These are phyloP conservation scores for Apamea epomidion DNA, from an alignment of 2,888 invertebrate species.

Conservation along the genomic window DNA sequence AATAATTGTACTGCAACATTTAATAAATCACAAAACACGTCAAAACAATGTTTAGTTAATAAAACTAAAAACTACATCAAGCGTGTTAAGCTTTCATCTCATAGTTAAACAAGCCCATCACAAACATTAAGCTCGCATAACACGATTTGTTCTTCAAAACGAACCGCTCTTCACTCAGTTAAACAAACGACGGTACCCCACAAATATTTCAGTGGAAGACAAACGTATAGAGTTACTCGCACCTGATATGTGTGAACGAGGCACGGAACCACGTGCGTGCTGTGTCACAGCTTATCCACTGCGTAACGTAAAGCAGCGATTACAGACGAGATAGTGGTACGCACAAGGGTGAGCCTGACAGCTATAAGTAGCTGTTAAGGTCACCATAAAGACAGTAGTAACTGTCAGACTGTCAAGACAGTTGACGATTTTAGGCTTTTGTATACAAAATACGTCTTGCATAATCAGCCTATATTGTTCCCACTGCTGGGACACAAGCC, in stretches of 20 bases:
- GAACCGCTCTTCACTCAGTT: conserved; percentile 8
- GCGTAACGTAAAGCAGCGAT: conserved; percentile 45
- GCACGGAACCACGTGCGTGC: conserved; percentile 47
- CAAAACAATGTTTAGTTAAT: neutral
- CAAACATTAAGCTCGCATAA: neutral
- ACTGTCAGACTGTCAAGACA: neutral
- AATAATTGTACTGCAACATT: neutral
- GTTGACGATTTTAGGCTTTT: conserved; percentile 3
- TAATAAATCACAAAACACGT: neutral
- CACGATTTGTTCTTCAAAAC: conserved; percentile 11
- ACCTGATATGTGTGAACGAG: conserved; percentile 54
- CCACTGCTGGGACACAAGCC: neutral
- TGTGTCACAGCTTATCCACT: conserved; percentile 46
- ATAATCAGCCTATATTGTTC: neutral
- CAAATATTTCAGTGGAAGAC: conserved; percentile 44
- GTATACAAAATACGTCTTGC: neutral
- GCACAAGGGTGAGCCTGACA: conserved; percentile 19
- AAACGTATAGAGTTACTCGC: conserved; percentile 53
- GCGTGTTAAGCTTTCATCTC: neutral
- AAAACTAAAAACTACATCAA: neutral
- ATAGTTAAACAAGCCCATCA: neutral
- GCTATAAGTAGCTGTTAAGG: conserved; percentile 4
- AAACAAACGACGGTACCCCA: conserved; percentile 27
- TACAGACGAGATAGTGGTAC: conserved; percentile 28
- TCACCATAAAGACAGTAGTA: conserved; percentile 22